Percentiles rank a stretch among this genome's conserved stretches.
Conservation (phyloP, 2,888 invertebrate species). For the Taenaris catops region DNA sequence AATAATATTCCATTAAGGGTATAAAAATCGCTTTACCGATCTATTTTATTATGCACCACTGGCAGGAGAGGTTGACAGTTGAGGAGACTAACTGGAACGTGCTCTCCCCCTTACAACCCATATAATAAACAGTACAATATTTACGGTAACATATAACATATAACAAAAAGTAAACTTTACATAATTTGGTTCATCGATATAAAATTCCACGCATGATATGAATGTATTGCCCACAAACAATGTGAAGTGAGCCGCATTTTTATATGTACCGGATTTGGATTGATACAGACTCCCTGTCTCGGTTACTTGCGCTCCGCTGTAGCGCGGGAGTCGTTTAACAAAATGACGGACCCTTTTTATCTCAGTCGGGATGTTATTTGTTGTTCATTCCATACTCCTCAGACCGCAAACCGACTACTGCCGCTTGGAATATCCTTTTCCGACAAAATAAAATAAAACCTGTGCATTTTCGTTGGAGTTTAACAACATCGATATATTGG, state of each 20-base stretch:
- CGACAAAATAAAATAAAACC: conserved; percentile 54
- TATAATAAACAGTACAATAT: no score
- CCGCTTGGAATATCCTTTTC: conserved; percentile 64
- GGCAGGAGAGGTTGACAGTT: no score
- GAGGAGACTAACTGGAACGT: no score
- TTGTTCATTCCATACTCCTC: conserved; percentile 65
- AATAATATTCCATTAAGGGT: no score
- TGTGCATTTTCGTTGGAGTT: conserved; percentile 23
- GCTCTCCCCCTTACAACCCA: no score
- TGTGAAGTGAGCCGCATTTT: not conserved
- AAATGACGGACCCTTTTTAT: conserved; percentile 75
- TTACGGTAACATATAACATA: no score
- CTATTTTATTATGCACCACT: no score
- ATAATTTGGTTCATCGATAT: no score
- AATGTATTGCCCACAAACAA: not conserved
- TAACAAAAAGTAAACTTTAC: no score
- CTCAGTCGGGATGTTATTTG: conserved; percentile 71
- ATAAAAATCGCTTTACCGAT: no score
- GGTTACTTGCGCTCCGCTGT: conserved; percentile 50
- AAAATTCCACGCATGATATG: no score
- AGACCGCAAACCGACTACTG: conserved; percentile 58
- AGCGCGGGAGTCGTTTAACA: conserved; percentile 67
- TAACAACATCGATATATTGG: conserved; percentile 2
- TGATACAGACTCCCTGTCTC: conserved; percentile 24
- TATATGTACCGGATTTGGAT: conserved; percentile 1